phyloP scores from a whole-genome alignment of 2,888 invertebrate species.

The Lochmaea crataegi region DNA sequence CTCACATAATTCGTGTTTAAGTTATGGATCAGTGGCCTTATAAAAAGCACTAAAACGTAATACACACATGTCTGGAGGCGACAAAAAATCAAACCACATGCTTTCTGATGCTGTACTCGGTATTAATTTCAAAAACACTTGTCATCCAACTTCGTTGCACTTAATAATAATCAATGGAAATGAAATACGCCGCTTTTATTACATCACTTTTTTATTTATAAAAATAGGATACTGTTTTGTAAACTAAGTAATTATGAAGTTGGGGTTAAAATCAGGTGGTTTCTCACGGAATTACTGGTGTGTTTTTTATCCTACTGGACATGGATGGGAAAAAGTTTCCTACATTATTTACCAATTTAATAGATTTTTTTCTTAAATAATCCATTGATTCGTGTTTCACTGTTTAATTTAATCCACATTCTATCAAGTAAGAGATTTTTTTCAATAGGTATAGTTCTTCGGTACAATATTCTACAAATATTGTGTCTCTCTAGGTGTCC shows the following conservation, averaged over 20 bases:
- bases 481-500: too few species aligned
- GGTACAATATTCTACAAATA: too few species aligned
- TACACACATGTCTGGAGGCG: conserved; percentile 52
- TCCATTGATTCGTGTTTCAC: too few species aligned
- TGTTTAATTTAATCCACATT: too few species aligned
- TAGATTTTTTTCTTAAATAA: too few species aligned
- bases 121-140: conserved; percentile 56
- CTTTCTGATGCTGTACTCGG: conserved; percentile 44
- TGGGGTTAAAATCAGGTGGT: background rate
- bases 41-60: conserved; percentile 53
- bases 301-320: background rate
- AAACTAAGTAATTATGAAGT: background rate
- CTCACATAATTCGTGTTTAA: conserved; percentile 50
- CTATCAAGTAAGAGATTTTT: too few species aligned
- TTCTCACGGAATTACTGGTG: background rate
- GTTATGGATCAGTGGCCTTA: conserved; percentile 55
- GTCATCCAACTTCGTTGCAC: conserved; percentile 43
- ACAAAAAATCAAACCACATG: conserved; percentile 56
- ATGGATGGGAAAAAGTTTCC: background rate
- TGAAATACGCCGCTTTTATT: conserved; percentile 29
- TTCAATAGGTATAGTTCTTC: too few species aligned
- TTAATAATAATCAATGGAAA: conserved; percentile 38
- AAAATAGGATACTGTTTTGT: background rate
- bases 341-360: too few species aligned
- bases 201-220: background rate